Evolutionary conservation across 2,888 invertebrate species (phyloP).

Genomic region (Caenorhabditis becei): DNA sequence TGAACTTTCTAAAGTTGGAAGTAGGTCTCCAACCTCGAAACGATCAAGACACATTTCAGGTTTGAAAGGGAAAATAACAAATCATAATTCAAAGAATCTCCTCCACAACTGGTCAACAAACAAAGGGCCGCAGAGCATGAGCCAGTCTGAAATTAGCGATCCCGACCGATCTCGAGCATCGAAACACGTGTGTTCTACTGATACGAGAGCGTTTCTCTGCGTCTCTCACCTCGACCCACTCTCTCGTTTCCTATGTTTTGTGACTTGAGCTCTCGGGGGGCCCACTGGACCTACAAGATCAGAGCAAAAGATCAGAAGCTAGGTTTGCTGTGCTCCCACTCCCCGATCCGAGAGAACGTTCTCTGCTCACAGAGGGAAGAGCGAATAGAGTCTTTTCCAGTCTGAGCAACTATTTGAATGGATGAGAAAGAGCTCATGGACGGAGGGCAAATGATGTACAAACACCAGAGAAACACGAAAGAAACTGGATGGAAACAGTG

Average conservation of each 20-base stretch:
- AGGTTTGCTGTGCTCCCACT: too few relatives aligned
- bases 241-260: slow-evolving; percentile 1
- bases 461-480: slow-evolving; percentile 45
- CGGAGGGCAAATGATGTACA: slow-evolving; percentile 14
- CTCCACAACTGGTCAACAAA: too few relatives aligned
- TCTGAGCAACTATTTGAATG: background rate
- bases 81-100: too few relatives aligned
- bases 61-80: too few relatives aligned
- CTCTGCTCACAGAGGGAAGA: slow-evolving; percentile 9
- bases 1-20: too few relatives aligned
- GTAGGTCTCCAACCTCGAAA: too few relatives aligned
- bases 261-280: background rate
- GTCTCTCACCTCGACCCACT: background rate
- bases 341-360: too few relatives aligned
- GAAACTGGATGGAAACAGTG: slow-evolving; percentile 10
- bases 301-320: slow-evolving; percentile 28
- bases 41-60: too few relatives aligned
- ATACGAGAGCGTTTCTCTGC: slow-evolving; percentile 13
- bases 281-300: slow-evolving; percentile 10
- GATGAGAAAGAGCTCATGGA: slow-evolving; percentile 11
- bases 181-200: slow-evolving; percentile 5
- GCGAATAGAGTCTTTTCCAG: slow-evolving; percentile 14
- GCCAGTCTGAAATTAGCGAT: too few relatives aligned
- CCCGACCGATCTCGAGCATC: background rate
- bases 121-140: too few relatives aligned